Percentiles rank a stretch among this genome's conserved stretches.
These are phyloP conservation scores for Aratinga solstitialis DNA, from an alignment of 2,797 vertebrate genomes.

Conservation along the genomic window DNA sequence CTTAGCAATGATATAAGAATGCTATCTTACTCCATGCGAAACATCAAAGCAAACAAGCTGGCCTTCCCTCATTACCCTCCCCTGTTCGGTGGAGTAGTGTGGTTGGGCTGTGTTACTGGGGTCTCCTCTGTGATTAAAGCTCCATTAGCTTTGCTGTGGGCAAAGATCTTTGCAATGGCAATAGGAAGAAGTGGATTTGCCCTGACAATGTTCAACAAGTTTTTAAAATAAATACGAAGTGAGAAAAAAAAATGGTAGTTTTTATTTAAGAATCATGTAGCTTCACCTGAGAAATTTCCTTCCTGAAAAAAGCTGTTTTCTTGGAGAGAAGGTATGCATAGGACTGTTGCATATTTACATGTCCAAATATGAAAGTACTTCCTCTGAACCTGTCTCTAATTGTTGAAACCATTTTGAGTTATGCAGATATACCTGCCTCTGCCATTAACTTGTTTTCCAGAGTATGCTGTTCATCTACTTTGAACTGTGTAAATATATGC, in stretches of 20 bases:
- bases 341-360: background rate
- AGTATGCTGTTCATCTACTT: slow-evolving; percentile 1
- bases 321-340: background rate
- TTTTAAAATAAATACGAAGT: background rate
- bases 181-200: background rate
- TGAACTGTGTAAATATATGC: background rate
- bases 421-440: background rate
- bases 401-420: background rate
- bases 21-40: background rate
- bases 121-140: background rate
- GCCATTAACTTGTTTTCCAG: slow-evolving; percentile 8
- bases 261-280: background rate
- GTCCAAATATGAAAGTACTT: background rate
- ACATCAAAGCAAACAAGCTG: background rate
- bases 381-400: background rate
- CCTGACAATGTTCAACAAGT: background rate
- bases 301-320: background rate
- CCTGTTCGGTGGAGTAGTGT: background rate
- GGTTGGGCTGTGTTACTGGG: background rate
- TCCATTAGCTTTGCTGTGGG: background rate
- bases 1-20: background rate
- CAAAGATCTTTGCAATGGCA: background rate
- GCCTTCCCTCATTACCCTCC: background rate
- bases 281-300: background rate
- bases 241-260: background rate